These are phyloP conservation scores for Cricetomys ansorgei DNA, from an alignment of 2,113 vertebrate genomes.

Conservation along the genomic window DNA sequence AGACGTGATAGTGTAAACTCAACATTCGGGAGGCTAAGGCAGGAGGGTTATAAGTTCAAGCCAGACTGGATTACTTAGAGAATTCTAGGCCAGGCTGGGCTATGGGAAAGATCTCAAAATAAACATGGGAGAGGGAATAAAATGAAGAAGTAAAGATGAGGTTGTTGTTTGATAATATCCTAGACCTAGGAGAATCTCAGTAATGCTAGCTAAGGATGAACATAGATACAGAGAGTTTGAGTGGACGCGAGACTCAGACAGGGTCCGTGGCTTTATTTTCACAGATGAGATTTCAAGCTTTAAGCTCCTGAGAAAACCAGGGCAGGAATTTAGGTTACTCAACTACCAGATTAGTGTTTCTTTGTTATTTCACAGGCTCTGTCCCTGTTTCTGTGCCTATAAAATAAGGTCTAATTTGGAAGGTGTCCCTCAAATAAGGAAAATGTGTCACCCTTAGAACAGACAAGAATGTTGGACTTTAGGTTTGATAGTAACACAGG, in stretches of 20 bases:
- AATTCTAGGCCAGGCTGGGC: not conserved
- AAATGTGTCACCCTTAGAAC: slow-evolving; percentile 32
- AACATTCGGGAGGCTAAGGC: not conserved
- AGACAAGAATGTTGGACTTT: not conserved
- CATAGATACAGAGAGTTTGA: not conserved
- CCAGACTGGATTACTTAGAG: not conserved
- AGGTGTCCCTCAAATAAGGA: slow-evolving; percentile 19
- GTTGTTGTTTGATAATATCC: not conserved
- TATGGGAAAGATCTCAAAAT: not conserved
- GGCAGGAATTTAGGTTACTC: slow-evolving; percentile 62
- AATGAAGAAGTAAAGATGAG: not conserved
- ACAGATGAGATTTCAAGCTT: slow-evolving; percentile 38
- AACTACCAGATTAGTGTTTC: slow-evolving; percentile 43
- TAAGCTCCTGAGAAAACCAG: slow-evolving; percentile 58
- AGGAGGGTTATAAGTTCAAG: not conserved
- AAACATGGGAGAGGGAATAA: too few species aligned
- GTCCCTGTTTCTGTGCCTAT: slow-evolving; percentile 46
- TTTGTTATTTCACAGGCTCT: slow-evolving; percentile 59
- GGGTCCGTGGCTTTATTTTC: slow-evolving; percentile 7
- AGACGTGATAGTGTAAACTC: not conserved
- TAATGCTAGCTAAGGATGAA: not conserved
- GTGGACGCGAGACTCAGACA: not conserved
- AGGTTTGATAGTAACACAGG: not conserved
- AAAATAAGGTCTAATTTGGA: slow-evolving; percentile 56
- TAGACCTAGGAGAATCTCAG: not conserved